phyloP scores from a whole-genome alignment of 2,888 invertebrate species.

The Pyrocoelia pectoralis region DNA sequence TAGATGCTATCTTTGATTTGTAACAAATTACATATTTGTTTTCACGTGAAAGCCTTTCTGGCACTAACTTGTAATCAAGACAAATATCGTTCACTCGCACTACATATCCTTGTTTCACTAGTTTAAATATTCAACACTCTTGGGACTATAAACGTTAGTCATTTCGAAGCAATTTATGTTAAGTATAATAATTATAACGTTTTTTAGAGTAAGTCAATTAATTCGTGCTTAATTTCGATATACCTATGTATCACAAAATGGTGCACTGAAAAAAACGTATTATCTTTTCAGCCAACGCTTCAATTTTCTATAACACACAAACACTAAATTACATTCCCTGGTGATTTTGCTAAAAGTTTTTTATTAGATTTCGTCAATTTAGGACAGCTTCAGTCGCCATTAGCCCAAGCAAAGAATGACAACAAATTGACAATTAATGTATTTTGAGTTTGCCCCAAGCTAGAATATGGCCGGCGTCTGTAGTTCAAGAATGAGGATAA shows the following conservation, averaged over 20 bases:
- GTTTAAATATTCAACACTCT: slow-evolving; percentile 30
- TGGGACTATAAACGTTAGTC: slow-evolving; percentile 24
- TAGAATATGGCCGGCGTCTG: slow-evolving; percentile 47
- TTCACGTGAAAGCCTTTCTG: slow-evolving; percentile 40
- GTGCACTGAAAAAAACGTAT: no score
- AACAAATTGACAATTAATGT: slow-evolving; percentile 60
- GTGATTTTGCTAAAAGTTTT: slow-evolving; percentile 48
- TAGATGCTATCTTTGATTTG: slow-evolving; percentile 57
- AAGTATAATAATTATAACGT: neutral
- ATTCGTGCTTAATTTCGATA: no score
- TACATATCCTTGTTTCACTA: slow-evolving; percentile 16
- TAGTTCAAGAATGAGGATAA: slow-evolving; percentile 55
- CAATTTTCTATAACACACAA: slow-evolving; percentile 29
- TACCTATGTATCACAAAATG: no score
- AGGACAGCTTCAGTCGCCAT: slow-evolving; percentile 57
- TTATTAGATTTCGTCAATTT: slow-evolving; percentile 58
- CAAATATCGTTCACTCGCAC: slow-evolving; percentile 20
- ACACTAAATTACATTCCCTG: slow-evolving; percentile 32
- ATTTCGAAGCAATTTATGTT: slow-evolving; percentile 14
- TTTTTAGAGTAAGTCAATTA: no score
- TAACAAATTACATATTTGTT: slow-evolving; percentile 53
- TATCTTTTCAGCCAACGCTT: slow-evolving; percentile 23
- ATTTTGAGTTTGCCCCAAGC: slow-evolving; percentile 52
- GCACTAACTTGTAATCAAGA: slow-evolving; percentile 38
- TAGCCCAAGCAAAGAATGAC: slow-evolving; percentile 57